Evolutionary conservation across 2,797 vertebrate genomes (phyloP).

Genomic region (Typhlichthys subterraneus): DNA sequence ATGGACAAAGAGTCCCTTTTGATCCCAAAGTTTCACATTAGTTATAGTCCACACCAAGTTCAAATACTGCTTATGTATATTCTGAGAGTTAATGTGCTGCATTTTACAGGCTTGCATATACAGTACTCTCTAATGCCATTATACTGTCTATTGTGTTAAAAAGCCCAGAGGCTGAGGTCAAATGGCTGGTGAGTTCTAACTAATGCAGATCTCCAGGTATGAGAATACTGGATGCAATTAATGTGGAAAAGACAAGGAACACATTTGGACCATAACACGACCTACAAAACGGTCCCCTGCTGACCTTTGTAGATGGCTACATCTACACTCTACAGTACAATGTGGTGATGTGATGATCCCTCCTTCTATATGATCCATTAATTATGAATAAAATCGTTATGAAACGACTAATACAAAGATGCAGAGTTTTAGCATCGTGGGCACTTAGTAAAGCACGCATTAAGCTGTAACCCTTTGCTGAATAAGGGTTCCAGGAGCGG

Average conservation of each 20-base stretch:
- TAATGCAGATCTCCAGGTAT: conserved; percentile 39
- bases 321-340: conserved; percentile 22
- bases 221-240: conserved; percentile 8
- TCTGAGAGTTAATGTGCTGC: conserved; percentile 36
- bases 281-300: conserved; percentile 25
- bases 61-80: too few species aligned
- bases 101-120: conserved; percentile 55
- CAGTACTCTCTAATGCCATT: conserved; percentile 52
- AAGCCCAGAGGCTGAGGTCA: conserved; percentile 35
- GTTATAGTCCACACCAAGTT: conserved; percentile 16
- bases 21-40: conserved; percentile 67
- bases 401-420: conserved; percentile 53
- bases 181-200: conserved; percentile 53
- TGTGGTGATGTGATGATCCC: conserved; percentile 47
- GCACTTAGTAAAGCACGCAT: conserved; percentile 33
- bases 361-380: conserved; percentile 50
- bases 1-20: conserved; percentile 52
- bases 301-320: conserved; percentile 30
- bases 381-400: conserved; percentile 47
- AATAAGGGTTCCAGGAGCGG: conserved; percentile 26
- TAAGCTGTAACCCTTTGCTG: conserved; percentile 32
- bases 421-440: conserved; percentile 28
- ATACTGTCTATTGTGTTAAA: conserved; percentile 57
- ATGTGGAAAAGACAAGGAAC: conserved; percentile 9
- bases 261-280: conserved; percentile 38